Base-by-base conservation (phyloP, 2,797 vertebrate genomes). In the Mormyrops boulengeri region DNA sequence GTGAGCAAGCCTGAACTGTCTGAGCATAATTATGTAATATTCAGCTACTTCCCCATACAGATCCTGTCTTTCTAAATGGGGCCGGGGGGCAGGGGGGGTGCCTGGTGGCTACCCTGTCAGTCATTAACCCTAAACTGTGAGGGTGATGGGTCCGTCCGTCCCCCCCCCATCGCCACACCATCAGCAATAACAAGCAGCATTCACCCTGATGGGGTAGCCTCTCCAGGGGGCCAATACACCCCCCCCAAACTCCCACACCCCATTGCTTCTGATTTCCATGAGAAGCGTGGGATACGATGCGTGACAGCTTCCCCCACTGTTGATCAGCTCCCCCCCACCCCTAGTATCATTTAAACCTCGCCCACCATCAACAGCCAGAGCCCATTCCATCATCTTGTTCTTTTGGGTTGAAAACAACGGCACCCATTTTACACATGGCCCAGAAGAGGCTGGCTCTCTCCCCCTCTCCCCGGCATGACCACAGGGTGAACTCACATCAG, bases 201-300 rank as follows among this genome's bases (percentile, higher is more conserved):
- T 80, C 73, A 44, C 38, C 73, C 38, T 41, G 73, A 44, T 80
- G 17, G 73, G 73, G 14, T n/a, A 80, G 73, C 38, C 34, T 44
- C 73, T 80, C 73, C 38, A 73, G 66, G 66, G 66, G 66, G 66
- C 66, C 66, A 73, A 73, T 73, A 73, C 34, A 5, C 52, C 52
- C 66, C 62, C 62, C 9, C 66, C 30, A 69, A 34, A 8, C 5
- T 17, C 19, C 2, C 12, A 60, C 52, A 52, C n/a, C 55, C 22
- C 38, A 11, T 89, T 34, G n/a, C 38, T 22, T 30, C 22, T 47
- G 88, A 66, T 89, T 85, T 86, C 82, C 53, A 85, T 66, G 60
- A 55, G 57, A 85, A 47, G 30, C 77, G 52, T 22, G 44, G 69
- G 38, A 89, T 14, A 53, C 8, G 88, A 57, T n/a, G 88, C 55